phyloP scores from a whole-genome alignment of 1,140 invertebrate species.

The Cotesia glomerata region DNA sequence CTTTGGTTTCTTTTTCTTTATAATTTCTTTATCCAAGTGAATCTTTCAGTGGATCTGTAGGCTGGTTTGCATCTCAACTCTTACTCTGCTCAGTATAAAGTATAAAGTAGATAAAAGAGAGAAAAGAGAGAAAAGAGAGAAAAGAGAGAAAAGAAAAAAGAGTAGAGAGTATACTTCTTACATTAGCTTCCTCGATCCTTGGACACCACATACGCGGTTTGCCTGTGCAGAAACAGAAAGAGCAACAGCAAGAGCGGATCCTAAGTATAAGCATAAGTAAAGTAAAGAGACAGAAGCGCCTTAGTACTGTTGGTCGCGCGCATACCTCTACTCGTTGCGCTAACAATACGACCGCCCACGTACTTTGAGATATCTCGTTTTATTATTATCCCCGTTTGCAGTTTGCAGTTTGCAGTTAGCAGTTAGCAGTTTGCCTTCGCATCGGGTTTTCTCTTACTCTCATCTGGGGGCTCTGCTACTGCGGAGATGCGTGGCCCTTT shows the following conservation, averaged over 20 bases:
- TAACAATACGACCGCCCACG: conserved; percentile 48
- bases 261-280: not conserved
- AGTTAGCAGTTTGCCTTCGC: conserved; percentile 31
- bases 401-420: conserved; percentile 41
- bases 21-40: too few species aligned
- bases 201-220: not conserved
- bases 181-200: too few species aligned
- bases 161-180: too few species aligned
- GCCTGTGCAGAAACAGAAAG: not conserved
- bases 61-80: too few species aligned
- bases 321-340: conserved; percentile 40
- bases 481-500: not conserved
- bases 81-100: too few species aligned
- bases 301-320: conserved; percentile 27
- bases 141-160: too few species aligned
- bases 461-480: not conserved
- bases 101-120: too few species aligned
- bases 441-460: too few species aligned
- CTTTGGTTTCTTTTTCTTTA: too few species aligned
- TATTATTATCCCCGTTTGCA: conserved; percentile 51
- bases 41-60: too few species aligned
- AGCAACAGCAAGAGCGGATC: not conserved
- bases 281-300: conserved; percentile 35
- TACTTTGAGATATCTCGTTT: conserved; percentile 52
- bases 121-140: too few species aligned